Base-by-base conservation (phyloP, 2,888 invertebrate species). In the Ischnus inquisitorius region DNA sequence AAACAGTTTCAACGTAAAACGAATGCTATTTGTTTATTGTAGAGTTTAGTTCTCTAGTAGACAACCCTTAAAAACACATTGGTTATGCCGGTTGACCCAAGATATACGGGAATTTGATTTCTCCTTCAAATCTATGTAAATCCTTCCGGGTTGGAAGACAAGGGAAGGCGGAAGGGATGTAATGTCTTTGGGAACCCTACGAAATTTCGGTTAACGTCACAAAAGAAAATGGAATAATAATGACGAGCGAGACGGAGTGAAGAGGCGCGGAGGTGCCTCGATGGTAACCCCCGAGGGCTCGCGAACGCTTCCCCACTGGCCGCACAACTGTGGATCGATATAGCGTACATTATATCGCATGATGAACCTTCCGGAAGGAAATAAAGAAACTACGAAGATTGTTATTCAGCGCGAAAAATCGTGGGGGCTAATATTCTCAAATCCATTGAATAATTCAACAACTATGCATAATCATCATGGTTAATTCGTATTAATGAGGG, bases 151-250 rank as follows among this genome's bases (percentile, higher is more conserved):
- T 67, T 57, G 46, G 39, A 74, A 67, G 16, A 67, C 39, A 22
- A 39, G 57, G n/a, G 25, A 68, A 68, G n/a, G 39, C 60, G 34
- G 16, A 14, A 41, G 68, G 54, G 54, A 64, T n/a, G 19, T 69
- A 62, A 14, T 51, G 19, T 64, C n/a, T n/a, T n/a, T n/a, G n/a
- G 16, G 16, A 65, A 57, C 71, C 76, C 54, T 71, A 8, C 28
- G 16, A 65, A 81, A 71, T 64, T 64, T 25, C 54, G 46, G 54
- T 71, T 39, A 48, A 54, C 57, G 46, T 48, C 57, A 65, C 64
- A 46, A 69, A 65, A 39, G 76, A 76, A 76, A 71, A 64, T 76
- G 64, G 57, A 69, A 81, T 71, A 76, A 81, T 76, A 60, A 71
- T 76, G 69, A 74, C 68, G 48, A 25, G 16, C 28, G 34, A 28